A percentile compares a stretch with the other conserved stretches of the same genome.
These are phyloP conservation scores for Coelopa pilipes DNA, from an alignment of 2,888 invertebrate species.

Conservation along the genomic window DNA sequence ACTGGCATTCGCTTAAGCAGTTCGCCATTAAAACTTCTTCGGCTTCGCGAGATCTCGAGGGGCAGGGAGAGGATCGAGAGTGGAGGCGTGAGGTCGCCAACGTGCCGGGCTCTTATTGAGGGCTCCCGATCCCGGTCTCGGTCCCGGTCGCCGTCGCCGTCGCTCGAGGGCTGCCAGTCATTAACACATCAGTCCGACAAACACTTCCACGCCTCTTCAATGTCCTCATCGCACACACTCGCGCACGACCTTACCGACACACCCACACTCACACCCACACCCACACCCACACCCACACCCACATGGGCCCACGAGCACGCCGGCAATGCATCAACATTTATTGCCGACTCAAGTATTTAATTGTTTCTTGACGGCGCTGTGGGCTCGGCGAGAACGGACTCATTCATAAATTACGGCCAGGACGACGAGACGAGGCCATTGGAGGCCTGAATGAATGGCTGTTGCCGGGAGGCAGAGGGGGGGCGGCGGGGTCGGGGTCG, in stretches of 20 bases:
- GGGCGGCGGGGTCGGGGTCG: too few species aligned
- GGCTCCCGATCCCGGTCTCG: too few species aligned
- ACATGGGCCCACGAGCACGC: too few species aligned
- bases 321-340: conserved; percentile 7
- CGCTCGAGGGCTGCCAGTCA: too few species aligned
- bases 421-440: too few species aligned
- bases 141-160: too few species aligned
- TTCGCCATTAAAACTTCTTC: conserved; percentile 18
- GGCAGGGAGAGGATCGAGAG: neutral
- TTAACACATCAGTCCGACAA: conserved; percentile 1
- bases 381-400: conserved; percentile 7
- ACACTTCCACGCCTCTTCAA: too few species aligned
- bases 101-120: too few species aligned
- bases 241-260: conserved; percentile 16
- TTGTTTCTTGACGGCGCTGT: conserved; percentile 13
- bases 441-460: too few species aligned
- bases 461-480: too few species aligned
- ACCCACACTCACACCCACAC: too few species aligned
- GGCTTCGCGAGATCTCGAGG: neutral
- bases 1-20: too few species aligned
- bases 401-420: conserved; percentile 20
- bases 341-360: conserved; percentile 20
- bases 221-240: neutral
- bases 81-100: neutral
- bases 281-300: conserved; percentile 10